A percentile compares a stretch with the other conserved stretches of the same genome.
Evolutionary conservation across 2,888 invertebrate species (phyloP).

Genomic region (Thumatha senex): DNA sequence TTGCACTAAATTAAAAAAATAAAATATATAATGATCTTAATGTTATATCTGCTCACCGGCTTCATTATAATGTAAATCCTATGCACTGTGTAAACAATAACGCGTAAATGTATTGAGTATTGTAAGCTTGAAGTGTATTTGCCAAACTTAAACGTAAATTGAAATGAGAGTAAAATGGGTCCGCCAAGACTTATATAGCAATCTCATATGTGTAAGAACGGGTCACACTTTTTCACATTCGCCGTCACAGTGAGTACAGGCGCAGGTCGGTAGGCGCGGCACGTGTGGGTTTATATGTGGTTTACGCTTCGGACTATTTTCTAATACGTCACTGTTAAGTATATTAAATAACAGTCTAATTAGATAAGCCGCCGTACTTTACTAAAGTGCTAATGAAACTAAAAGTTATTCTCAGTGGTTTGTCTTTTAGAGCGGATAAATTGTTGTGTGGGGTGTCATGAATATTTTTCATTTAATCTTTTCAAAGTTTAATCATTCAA

Average conservation of each 20-base stretch:
- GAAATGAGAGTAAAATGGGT: conserved; percentile 81
- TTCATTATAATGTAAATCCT: conserved; percentile 52
- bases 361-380: conserved; percentile 4
- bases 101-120: conserved; percentile 31
- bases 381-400: neutral
- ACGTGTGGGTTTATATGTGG: conserved; percentile 43
- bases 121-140: conserved; percentile 63
- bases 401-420: neutral
- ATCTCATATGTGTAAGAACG: conserved; percentile 82
- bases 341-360: conserved; percentile 19
- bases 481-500: no score
- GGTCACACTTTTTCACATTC: conserved; percentile 81
- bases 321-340: conserved; percentile 30
- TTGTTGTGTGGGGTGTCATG: no score
- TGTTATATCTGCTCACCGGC: conserved; percentile 53
- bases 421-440: no score
- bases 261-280: conserved; percentile 68
- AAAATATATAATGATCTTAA: conserved; percentile 6
- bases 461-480: no score
- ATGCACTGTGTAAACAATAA: conserved; percentile 33
- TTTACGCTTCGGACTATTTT: conserved; percentile 28
- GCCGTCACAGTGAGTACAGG: conserved; percentile 48
- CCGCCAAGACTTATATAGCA: conserved; percentile 79
- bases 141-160: conserved; percentile 75
- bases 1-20: neutral